Conservation (phyloP, 64 coral and sea anemone species). For the Stichodactyla helianthus region DNA sequence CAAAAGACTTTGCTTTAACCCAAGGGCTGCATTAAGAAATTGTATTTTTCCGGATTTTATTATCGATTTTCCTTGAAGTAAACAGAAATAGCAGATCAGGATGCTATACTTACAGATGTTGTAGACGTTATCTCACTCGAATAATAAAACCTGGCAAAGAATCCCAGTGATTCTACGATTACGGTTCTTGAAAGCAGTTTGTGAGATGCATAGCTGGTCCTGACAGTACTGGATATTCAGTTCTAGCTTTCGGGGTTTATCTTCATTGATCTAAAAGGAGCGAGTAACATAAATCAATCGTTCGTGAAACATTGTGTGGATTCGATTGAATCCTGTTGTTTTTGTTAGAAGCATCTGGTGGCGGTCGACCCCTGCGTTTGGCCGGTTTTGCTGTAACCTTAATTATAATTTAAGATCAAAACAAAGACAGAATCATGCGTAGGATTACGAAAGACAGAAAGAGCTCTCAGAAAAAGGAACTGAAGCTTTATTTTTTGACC, state of each 20-base stretch:
- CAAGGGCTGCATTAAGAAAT: not conserved
- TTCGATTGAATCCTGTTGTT: not conserved
- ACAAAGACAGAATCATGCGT: not conserved
- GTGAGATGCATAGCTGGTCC: not conserved
- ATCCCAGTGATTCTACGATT: not conserved
- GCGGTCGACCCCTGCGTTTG: not conserved
- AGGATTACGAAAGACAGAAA: not conserved
- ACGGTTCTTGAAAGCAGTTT: not conserved
- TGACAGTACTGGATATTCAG: not conserved
- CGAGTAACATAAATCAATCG: not conserved
- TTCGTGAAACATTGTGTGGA: not conserved
- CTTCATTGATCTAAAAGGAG: not conserved
- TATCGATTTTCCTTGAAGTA: not conserved
- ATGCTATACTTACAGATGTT: not conserved
- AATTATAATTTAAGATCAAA: conserved; percentile 3
- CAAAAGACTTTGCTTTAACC: not conserved
- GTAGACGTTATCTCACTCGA: not conserved
- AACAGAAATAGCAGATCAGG: not conserved
- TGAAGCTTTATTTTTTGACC: too few relatives aligned
- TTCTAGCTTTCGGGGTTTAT: not conserved
- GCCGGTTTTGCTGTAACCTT: not conserved
- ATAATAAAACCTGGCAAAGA: not conserved
- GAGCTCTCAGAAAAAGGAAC: not conserved
- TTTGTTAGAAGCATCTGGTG: not conserved
- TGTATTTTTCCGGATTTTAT: not conserved